A percentile compares a stretch with the other conserved stretches of the same genome.
phyloP scores from a whole-genome alignment of 2,113 vertebrate species.

The Takifugu flavidus region DNA sequence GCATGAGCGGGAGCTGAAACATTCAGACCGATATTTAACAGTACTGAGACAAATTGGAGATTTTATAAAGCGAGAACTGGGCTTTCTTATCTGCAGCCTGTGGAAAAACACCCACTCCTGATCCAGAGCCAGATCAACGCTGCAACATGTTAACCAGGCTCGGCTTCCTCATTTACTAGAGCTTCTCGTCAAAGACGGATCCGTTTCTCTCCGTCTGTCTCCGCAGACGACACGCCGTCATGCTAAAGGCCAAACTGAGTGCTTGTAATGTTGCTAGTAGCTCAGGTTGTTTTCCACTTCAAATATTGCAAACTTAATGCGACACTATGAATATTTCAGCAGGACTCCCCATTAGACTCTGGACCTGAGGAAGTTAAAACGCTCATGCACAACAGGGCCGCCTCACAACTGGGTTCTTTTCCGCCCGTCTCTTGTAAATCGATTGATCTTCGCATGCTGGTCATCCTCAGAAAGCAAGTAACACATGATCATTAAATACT shows the following conservation, averaged over 20 bases:
- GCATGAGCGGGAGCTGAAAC: conserved; percentile 12
- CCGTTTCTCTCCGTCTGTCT: conserved; percentile 16
- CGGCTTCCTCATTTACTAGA: conserved; percentile 8
- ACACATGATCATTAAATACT: background rate
- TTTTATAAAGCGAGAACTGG: too few species aligned
- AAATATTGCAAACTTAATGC: conserved; percentile 70
- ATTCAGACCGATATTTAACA: conserved; percentile 26
- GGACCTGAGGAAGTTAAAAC: conserved; percentile 32
- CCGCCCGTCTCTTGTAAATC: background rate
- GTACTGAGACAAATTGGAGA: conserved; percentile 26
- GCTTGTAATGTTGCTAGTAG: conserved; percentile 40
- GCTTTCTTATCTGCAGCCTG: conserved; percentile 7
- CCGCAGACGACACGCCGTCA: conserved; percentile 13
- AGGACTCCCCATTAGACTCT: conserved; percentile 58
- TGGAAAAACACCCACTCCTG: background rate
- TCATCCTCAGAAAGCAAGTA: background rate
- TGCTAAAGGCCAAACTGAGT: conserved; percentile 38
- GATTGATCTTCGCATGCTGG: background rate
- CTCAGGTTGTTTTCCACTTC: conserved; percentile 49
- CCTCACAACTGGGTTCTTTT: background rate
- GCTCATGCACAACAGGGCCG: background rate
- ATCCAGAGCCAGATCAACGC: background rate
- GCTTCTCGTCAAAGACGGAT: conserved; percentile 9
- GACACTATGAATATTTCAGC: conserved; percentile 69
- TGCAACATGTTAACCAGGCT: too few species aligned